Evolutionary conservation across 2,797 vertebrate species (phyloP).

Genomic region (Vireo griseus): DNA sequence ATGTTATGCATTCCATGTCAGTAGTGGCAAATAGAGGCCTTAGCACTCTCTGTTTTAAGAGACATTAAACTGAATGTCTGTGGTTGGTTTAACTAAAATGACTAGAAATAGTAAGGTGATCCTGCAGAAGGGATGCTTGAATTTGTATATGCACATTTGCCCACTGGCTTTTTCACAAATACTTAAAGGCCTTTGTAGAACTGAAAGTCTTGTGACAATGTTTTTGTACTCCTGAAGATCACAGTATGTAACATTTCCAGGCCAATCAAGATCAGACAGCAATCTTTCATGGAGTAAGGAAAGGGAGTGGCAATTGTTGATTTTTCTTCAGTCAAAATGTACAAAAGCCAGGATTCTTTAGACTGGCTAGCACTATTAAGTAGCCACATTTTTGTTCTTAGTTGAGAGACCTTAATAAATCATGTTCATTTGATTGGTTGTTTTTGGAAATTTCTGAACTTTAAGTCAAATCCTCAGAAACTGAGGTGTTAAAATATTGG

Average conservation of each 20-base stretch:
- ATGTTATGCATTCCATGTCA: not conserved
- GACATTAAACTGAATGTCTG: not conserved
- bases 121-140: not conserved
- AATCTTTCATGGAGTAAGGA: not conserved
- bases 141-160: not conserved
- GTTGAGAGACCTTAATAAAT: not conserved
- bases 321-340: not conserved
- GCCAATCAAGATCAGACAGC: not conserved
- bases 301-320: not conserved
- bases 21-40: not conserved
- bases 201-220: not conserved
- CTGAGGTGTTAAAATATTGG: not conserved
- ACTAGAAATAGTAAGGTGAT: not conserved
- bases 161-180: not conserved
- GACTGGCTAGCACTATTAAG: not conserved
- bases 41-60: not conserved
- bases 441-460: not conserved
- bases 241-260: not conserved
- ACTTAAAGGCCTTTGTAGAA: not conserved
- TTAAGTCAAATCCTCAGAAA: not conserved
- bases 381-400: not conserved
- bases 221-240: not conserved
- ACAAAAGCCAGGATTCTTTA: not conserved
- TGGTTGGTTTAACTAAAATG: not conserved
- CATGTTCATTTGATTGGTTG: not conserved